A percentile compares a stretch with the other conserved stretches of the same genome.
Evolutionary conservation across 2,113 vertebrate species (phyloP).

Genomic region (Verasper variegatus): DNA sequence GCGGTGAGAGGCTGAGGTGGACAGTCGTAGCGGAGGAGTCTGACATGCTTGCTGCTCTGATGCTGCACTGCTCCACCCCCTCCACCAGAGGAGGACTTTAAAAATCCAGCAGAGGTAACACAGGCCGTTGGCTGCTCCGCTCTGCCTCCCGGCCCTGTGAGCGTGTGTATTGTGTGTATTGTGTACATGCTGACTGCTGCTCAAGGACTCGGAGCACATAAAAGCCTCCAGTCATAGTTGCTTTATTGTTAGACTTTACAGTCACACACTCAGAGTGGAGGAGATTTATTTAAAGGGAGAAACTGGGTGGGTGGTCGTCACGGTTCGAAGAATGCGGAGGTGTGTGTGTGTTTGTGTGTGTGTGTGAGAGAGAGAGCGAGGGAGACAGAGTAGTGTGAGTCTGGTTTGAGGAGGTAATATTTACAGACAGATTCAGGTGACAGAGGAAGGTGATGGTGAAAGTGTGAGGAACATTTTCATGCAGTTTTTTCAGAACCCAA

Average conservation of each 20-base stretch:
- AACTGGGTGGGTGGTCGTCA: conserved; percentile 26
- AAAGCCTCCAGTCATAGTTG: conserved; percentile 40
- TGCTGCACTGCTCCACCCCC: conserved; percentile 10
- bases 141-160: conserved; percentile 14
- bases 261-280: conserved; percentile 24
- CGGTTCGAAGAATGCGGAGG: neutral
- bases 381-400: neutral
- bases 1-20: conserved; percentile 7
- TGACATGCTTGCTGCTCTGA: conserved; percentile 31
- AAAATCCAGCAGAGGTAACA: conserved; percentile 8
- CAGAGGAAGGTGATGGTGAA: neutral
- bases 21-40: conserved; percentile 29
- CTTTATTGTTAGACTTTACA: conserved; percentile 57
- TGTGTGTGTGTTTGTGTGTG: neutral
- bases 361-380: neutral
- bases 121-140: neutral
- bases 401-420: neutral
- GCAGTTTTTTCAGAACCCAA: neutral
- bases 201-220: conserved; percentile 45
- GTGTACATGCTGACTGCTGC: conserved; percentile 28
- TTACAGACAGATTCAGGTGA: neutral
- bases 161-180: conserved; percentile 10
- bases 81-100: neutral
- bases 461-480: neutral
- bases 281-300: conserved; percentile 12